Evolutionary conservation across 2,113 vertebrate species (phyloP).

Genomic region (Physeter macrocephalus): DNA sequence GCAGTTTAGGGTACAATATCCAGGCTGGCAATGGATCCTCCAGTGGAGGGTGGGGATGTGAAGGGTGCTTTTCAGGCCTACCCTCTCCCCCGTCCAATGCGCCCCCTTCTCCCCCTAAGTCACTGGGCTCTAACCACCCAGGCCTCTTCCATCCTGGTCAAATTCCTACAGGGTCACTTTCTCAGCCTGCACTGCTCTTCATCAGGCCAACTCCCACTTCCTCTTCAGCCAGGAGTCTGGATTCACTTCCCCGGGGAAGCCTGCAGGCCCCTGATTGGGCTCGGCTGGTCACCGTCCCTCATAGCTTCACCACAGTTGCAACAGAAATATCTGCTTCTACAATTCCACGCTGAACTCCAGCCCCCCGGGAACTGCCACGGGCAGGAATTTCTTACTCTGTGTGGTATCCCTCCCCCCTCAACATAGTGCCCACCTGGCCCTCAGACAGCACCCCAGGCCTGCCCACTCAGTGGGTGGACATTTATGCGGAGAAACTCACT

Average conservation of each 20-base stretch:
- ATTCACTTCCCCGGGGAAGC: neutral
- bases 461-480: fast-evolving
- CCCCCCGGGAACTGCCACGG: neutral
- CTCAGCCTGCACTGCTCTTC: neutral
- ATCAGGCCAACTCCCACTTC: neutral
- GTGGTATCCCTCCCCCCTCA: neutral
- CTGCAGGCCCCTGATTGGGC: neutral
- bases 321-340: neutral
- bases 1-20: fast-evolving
- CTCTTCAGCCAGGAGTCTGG: neutral
- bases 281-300: neutral
- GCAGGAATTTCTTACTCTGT: no score
- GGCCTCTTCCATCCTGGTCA: neutral
- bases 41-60: no score
- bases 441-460: neutral
- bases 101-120: no score
- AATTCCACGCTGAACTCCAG: neutral
- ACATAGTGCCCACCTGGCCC: neutral
- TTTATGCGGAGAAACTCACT: neutral
- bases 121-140: no score
- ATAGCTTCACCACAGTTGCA: neutral
- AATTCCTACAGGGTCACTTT: neutral
- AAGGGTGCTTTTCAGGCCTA: no score
- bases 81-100: no score
- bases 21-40: neutral